Evolutionary conservation across 2,797 vertebrate species (phyloP).

Genomic region (Dermochelys coriacea): DNA sequence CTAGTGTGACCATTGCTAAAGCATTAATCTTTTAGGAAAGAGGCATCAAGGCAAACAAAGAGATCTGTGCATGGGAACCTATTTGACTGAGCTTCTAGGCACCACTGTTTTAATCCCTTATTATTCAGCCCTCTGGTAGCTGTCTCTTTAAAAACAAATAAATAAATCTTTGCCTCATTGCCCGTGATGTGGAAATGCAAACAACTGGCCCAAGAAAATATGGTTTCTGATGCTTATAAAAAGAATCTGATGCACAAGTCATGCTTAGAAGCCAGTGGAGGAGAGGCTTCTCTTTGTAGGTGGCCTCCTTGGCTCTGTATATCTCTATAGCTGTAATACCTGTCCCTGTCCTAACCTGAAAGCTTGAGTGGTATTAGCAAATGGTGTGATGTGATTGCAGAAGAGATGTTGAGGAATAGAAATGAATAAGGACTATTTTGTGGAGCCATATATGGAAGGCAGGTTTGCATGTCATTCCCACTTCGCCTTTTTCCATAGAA

Average conservation of each 20-base stretch:
- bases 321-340: not conserved
- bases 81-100: not conserved
- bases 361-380: not conserved
- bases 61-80: not conserved
- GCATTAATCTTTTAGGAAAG: not conserved
- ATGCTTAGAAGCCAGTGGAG: not conserved
- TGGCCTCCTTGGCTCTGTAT: not conserved
- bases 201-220: rapidly evolving
- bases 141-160: not conserved
- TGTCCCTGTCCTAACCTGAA: not conserved
- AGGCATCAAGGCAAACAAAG: not conserved
- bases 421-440: not conserved
- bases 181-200: not conserved
- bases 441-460: too few relatives aligned
- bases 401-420: not conserved
- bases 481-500: not conserved
- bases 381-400: not conserved
- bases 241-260: not conserved
- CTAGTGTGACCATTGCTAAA: not conserved
- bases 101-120: not conserved
- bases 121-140: not conserved
- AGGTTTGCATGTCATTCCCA: rapidly evolving
- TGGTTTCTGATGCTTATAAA: not conserved
- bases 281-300: not conserved
- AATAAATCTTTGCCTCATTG: not conserved